Evolutionary conservation across 2,888 invertebrate species (phyloP).

Genomic region (Strigamia maritima): DNA sequence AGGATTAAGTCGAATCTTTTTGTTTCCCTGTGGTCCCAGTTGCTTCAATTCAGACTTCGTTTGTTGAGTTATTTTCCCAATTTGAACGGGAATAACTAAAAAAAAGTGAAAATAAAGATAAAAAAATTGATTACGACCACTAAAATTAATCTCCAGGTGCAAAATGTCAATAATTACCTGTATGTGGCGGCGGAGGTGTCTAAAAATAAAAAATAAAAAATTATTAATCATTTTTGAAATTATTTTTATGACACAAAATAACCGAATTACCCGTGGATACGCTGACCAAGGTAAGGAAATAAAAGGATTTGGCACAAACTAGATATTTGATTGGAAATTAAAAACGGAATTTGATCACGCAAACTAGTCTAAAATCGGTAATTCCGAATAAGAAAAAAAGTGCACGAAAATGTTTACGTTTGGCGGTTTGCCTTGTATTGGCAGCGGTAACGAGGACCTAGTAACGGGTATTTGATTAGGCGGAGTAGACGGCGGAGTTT

Average conservation of each 20-base stretch:
- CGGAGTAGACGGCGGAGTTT: constrained; percentile 44
- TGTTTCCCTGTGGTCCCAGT: background rate
- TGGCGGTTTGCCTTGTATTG: background rate
- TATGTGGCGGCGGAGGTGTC: background rate
- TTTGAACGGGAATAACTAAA: constrained; percentile 9
- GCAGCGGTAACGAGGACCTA: background rate
- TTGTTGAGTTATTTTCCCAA: background rate
- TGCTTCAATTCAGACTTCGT: background rate
- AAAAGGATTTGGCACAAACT: too few species aligned
- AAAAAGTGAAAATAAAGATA: too few species aligned
- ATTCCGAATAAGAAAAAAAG: background rate
- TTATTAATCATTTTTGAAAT: background rate
- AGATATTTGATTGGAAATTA: too few species aligned
- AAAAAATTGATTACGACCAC: too few species aligned
- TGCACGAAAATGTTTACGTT: background rate
- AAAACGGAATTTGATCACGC: background rate
- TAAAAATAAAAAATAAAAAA: background rate
- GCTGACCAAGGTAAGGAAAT: background rate
- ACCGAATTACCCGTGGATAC: background rate
- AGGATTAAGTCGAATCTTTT: background rate
- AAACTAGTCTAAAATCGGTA: constrained; percentile 1
- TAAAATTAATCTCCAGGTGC: background rate
- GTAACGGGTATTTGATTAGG: background rate
- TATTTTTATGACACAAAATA: background rate
- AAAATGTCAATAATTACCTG: background rate